Percentiles rank a stretch among this genome's conserved stretches.
Evolutionary conservation across 2,888 invertebrate genomes (phyloP).

Genomic region (Pyrocoelia pectoralis): DNA sequence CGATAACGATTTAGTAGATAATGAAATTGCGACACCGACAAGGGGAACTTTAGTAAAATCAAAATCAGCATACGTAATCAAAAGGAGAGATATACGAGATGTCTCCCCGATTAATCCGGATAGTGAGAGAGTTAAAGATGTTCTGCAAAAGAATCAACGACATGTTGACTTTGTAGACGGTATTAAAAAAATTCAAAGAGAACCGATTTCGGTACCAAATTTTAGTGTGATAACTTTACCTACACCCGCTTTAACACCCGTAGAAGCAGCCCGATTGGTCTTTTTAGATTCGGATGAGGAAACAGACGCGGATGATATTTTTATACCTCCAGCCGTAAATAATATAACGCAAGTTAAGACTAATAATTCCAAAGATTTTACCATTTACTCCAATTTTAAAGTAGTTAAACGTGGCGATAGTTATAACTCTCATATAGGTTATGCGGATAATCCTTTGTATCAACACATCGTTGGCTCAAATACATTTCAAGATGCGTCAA

Average conservation of each 20-base stretch:
- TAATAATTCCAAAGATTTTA: conserved; percentile 34
- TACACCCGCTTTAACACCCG: conserved; percentile 72
- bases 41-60: conserved; percentile 63
- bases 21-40: conserved; percentile 52
- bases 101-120: conserved; percentile 54
- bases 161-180: conserved; percentile 56
- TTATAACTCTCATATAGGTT: conserved; percentile 64
- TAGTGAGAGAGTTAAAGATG: conserved; percentile 40
- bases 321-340: conserved; percentile 39
- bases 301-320: conserved; percentile 56
- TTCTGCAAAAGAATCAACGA: conserved; percentile 43
- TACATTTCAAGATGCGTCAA: conserved; percentile 64
- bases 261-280: conserved; percentile 73
- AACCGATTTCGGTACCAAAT: conserved; percentile 79
- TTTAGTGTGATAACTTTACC: conserved; percentile 69
- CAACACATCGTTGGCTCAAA: conserved; percentile 66
- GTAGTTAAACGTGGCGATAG: conserved; percentile 63
- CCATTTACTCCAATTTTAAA: conserved; percentile 64
- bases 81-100: conserved; percentile 58
- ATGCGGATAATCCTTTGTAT: conserved; percentile 60
- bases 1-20: conserved; percentile 46
- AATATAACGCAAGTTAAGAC: conserved; percentile 44
- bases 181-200: conserved; percentile 64
- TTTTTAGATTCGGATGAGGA: conserved; percentile 77
- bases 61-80: conserved; percentile 66